phyloP scores from a whole-genome alignment of 2,888 invertebrate genomes.

The Acleris cristana region DNA sequence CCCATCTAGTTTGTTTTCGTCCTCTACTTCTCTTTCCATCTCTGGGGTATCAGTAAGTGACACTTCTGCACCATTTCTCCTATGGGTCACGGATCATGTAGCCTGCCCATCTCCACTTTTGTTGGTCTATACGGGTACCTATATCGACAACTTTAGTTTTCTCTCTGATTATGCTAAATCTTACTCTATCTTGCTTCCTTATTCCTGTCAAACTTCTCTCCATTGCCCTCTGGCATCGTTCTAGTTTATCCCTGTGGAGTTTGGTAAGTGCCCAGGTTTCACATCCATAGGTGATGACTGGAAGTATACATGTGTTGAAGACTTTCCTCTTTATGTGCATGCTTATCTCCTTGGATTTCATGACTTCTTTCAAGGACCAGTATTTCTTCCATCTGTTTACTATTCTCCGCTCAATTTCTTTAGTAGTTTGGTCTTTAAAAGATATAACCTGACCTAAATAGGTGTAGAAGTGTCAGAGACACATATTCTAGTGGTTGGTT shows the following conservation, averaged over 20 bases:
- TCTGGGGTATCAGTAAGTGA: no score
- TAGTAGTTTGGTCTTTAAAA: no score
- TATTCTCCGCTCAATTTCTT: slow-evolving; percentile 18
- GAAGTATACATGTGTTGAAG: slow-evolving; percentile 16
- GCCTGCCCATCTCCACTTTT: no score
- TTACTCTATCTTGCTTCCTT: no score
- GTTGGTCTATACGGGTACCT: no score
- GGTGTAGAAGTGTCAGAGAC: slow-evolving; percentile 24
- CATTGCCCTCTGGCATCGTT: slow-evolving; percentile 22
- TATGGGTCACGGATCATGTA: no score
- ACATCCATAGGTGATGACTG: slow-evolving; percentile 19
- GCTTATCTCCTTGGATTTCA: slow-evolving; percentile 16
- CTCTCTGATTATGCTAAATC: no score
- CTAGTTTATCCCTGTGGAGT: neutral
- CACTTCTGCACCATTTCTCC: no score
- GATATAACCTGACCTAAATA: slow-evolving; percentile 34
- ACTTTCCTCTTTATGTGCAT: neutral
- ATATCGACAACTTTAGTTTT: no score
- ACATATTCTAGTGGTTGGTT: slow-evolving; percentile 29
- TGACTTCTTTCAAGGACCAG: slow-evolving; percentile 32
- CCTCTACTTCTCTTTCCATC: no score
- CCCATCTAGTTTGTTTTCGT: no score
- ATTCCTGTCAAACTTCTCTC: slow-evolving; percentile 19
- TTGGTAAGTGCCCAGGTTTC: slow-evolving; percentile 14
- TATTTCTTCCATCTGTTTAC: slow-evolving; percentile 32